Base-by-base conservation (phyloP, 1,140 invertebrate genomes). In the Hypothenemus hampei region DNA sequence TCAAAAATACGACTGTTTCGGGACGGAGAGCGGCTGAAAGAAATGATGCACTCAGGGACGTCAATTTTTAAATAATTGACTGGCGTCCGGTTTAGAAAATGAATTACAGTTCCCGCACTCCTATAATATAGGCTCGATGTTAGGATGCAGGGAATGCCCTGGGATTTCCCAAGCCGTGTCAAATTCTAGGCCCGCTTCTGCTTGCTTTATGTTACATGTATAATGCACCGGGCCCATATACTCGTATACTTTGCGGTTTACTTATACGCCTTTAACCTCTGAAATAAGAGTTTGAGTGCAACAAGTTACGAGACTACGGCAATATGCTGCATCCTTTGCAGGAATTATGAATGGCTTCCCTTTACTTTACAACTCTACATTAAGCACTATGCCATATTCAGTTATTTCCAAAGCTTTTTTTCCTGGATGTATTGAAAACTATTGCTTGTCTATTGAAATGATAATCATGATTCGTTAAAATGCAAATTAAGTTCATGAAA, bases 1-100 rank as follows among this genome's bases (percentile, higher is more conserved):
- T 60, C 35, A 60, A 66, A 72, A 70, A 72, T 72, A 72, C 70
- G 70, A 71, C 55, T 67, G 67, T 63, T 65, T 47, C 63, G 67
- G 65, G 69, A 69, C 53, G 57, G 59, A 43, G 55, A 57, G 40
- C 53, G 58, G 57, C 50, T 31, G 61, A 61, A 60, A 65, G 66
- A 68, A 71, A 72, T 65, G 70, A 73, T 72, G 66, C 69, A 66
- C 67, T 59, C 39, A 62, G 70, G 70, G 69, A 69, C 67, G 66
- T 66, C 70, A 72, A 70, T 73, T 73, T 72, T 72, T 73, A 72
- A 73, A 73, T 73, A 73, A 73, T 73, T 73, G 72, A 73, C 72
- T 67, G 64, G 67, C 65, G 72, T 73, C 72, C 72, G 71, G 71
- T 72, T 61, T n/a, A n/a, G 68, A 71, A 72, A 72, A 73, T 73